These are phyloP conservation scores for Vicugna pacos DNA, from an alignment of 2,113 vertebrate genomes.

Conservation along the genomic window DNA sequence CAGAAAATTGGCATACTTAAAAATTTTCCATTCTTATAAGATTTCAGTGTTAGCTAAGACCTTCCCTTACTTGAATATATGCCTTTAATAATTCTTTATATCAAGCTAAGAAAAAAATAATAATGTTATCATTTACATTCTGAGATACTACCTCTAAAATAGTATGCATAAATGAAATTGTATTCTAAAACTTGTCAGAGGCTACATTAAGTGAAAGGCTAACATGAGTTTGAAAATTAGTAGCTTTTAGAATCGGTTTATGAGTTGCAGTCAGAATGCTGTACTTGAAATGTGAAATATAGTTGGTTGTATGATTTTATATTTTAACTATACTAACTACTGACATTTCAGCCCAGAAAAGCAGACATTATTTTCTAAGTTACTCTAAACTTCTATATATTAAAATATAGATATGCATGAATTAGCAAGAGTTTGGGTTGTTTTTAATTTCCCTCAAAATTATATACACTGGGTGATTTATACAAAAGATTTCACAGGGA, in stretches of 20 bases:
- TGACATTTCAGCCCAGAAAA: slow-evolving; percentile 50
- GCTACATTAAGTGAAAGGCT: slow-evolving; percentile 74
- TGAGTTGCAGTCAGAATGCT: slow-evolving; percentile 71
- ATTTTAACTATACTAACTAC: slow-evolving; percentile 39
- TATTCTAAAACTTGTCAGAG: slow-evolving; percentile 51
- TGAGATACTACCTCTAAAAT: slow-evolving; percentile 50
- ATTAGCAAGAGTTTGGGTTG: slow-evolving; percentile 37
- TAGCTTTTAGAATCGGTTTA: slow-evolving; percentile 80
- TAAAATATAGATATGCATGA: slow-evolving; percentile 79
- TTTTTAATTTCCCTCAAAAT: slow-evolving; percentile 78
- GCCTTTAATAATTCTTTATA: slow-evolving; percentile 75
- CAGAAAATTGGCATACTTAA: slow-evolving; percentile 65
- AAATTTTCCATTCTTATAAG: slow-evolving; percentile 75
- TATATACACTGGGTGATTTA: slow-evolving; percentile 65
- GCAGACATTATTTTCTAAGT: slow-evolving; percentile 75
- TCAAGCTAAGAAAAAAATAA: slow-evolving; percentile 63
- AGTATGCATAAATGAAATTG: slow-evolving; percentile 55
- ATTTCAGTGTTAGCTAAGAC: slow-evolving; percentile 69
- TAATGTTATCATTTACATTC: slow-evolving; percentile 44
- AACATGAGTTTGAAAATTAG: slow-evolving; percentile 78
- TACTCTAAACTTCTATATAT: slow-evolving; percentile 72
- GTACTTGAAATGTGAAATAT: slow-evolving; percentile 81
- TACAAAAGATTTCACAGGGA: slow-evolving; percentile 69
- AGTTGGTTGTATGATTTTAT: slow-evolving; percentile 73
- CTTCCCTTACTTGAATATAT: slow-evolving; percentile 71